Evolutionary conservation across 2,888 invertebrate genomes (phyloP), one percentile per base, ranked within the genome.

Genomic region (Tyria jacobaeae): DNA sequence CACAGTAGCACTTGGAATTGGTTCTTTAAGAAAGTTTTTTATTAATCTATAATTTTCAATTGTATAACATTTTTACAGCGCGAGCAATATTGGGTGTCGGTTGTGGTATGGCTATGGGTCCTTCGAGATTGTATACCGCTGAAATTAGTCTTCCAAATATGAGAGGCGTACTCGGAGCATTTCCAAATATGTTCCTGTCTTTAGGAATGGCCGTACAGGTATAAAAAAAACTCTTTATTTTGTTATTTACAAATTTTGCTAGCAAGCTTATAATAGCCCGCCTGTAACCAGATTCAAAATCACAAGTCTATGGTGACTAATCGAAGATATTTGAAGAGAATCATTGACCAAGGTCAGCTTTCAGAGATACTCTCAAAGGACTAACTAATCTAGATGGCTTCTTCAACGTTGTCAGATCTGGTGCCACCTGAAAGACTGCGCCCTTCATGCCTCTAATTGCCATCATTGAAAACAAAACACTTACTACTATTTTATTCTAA

Each of bases 121-220:
- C 95, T 1, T 95, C 96, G 0, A 86, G 95, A 27, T 94, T 95
- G 0, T 96, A 95, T 77, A 92, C 95, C 15, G 94, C 95, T 1
- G 96, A 96, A 82, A 95, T 96, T 2, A 94, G 96, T 0, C 94
- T 96, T 57, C 96, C 96, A 0, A 96, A 96, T 71, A 90, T 96
- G 64, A 92, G 97, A 17, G 96, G 96, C 0, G 94, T 95, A 79
- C 86, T 96, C 25, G 95, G 96, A 0, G 95, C 96, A 0, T 85
- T 96, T 35, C 94, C 96, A 0, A 95, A 95, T 65, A 90, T 96
- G 1, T 94, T 95, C 6, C 92, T 96, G 14, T 95, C 96, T 35
- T 83, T 96, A 14, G 96, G 96, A 12, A 95, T 96, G 12, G 86
- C 95, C 15, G 66, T 88, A 31, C 87, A 89, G 88, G 92, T 27